phyloP scores from a whole-genome alignment of 2,888 invertebrate genomes.

The Onchidella celtica region DNA sequence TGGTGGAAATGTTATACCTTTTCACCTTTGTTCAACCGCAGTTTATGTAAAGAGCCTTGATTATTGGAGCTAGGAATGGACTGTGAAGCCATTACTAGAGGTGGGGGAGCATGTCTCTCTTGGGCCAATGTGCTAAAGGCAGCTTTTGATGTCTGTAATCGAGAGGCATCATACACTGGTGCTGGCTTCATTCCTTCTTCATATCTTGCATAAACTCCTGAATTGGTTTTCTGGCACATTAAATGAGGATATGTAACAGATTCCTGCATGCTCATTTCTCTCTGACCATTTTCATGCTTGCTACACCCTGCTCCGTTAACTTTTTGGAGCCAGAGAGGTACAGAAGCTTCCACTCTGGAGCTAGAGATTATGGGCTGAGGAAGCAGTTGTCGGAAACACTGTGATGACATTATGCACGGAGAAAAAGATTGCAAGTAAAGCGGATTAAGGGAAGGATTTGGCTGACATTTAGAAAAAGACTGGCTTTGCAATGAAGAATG shows the following conservation, averaged over 20 bases:
- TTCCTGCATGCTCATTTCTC: too few species aligned
- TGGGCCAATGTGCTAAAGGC: background rate
- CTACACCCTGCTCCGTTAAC: too few species aligned
- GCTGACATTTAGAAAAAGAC: background rate
- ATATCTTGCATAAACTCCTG: too few species aligned
- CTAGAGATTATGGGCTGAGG: slow-evolving; percentile 68
- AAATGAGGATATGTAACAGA: too few species aligned
- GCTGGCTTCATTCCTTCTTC: background rate
- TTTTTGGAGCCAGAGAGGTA: slow-evolving; percentile 14
- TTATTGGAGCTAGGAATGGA: slow-evolving; percentile 36
- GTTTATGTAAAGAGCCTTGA: slow-evolving; percentile 43
- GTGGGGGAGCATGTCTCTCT: slow-evolving; percentile 44
- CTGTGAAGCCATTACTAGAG: slow-evolving; percentile 46
- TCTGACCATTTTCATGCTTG: too few species aligned
- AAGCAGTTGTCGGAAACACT: slow-evolving; percentile 57
- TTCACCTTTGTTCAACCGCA: slow-evolving; percentile 54
- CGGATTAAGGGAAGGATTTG: background rate
- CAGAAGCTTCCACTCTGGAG: slow-evolving; percentile 57
- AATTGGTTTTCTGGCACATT: too few species aligned
- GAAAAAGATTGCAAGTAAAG: slow-evolving; percentile 15
- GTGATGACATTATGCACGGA: background rate
- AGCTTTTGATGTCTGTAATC: slow-evolving; percentile 26
- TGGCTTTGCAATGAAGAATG: slow-evolving; percentile 1
- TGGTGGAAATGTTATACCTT: slow-evolving; percentile 51
- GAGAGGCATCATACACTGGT: slow-evolving; percentile 12